Conservation (phyloP, 2,113 vertebrate species). For the Bagarius yarrelli region DNA sequence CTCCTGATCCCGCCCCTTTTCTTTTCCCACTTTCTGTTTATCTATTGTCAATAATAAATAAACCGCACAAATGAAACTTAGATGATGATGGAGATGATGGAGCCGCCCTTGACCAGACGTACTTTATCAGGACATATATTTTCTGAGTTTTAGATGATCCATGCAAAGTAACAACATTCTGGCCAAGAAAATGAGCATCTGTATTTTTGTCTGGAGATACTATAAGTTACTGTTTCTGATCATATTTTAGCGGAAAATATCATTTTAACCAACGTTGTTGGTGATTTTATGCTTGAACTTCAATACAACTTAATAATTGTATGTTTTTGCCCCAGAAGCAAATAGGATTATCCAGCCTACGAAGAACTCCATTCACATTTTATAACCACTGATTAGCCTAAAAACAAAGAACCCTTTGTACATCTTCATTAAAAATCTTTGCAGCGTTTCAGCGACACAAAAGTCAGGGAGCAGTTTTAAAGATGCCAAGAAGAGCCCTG, state of each 20-base stretch:
- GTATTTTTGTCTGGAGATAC: constrained; percentile 11
- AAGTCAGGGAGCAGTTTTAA: constrained; percentile 40
- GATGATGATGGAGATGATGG: no score
- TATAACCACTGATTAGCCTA: constrained; percentile 35
- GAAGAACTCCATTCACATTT: constrained; percentile 23
- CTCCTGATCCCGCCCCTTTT: no score
- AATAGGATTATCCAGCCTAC: neutral
- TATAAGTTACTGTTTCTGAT: neutral
- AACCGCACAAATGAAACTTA: no score
- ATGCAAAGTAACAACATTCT: neutral
- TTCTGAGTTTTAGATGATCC: neutral
- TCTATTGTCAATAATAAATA: no score
- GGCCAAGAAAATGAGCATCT: neutral
- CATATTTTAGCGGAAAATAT: neutral
- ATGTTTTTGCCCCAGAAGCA: constrained; percentile 12
- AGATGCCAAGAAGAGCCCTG: constrained; percentile 32
- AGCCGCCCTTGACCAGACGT: neutral
- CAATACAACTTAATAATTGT: neutral
- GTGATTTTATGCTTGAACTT: neutral
- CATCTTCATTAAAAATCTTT: constrained; percentile 56
- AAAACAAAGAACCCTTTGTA: constrained; percentile 55
- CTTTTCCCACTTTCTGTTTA: no score
- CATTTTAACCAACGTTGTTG: neutral
- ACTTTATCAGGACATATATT: neutral
- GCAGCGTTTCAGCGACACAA: constrained; percentile 48